Base-by-base conservation (phyloP, 2,113 vertebrate genomes). In the Crocuta crocuta region DNA sequence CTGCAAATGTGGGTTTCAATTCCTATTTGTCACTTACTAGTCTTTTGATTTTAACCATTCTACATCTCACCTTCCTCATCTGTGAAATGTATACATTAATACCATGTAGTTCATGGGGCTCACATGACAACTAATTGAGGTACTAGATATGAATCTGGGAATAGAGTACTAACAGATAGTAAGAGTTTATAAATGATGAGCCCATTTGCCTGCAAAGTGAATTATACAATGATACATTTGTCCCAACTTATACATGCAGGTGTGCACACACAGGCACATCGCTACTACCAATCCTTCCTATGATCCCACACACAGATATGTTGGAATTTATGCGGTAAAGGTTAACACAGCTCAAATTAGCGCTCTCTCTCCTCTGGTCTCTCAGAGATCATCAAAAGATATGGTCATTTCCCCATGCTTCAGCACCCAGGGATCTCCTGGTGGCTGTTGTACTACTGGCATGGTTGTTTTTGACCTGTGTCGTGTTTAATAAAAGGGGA, bases 301-400 rank as follows among this genome's bases (percentile, higher is more conserved):
- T 33, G 70, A n/a, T 73, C 55, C 58, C 10, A 33, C 33, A 76
- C 5, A 8, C 12, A 71, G 35, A 61, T 9, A 63, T 89, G 19
- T 28, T 92, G 66, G 48, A 63, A 73, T 90, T 96, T 87, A 80
- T 92, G 15, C 39, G 85, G 82, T 55, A 71, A 74, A 61, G 24
- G 71, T 58, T 88, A 87, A 28, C 11, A 8, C 6, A 83, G 15
- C 23, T 83, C 26, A 19, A 6, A 92, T 80, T 33, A 83, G 31
- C 13, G 16, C 45, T 12, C 68, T 12, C 68, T 74, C 0, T 43
- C 48, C 6, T 4, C 11, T 28, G 21, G n/a, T 55, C 7, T 81
- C 28, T 70, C 39, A 43, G 45, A 35, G 24, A 93, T 66, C 10
- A 70, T 39, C 65, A 10, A 68, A 81, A 68, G 10, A 82, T 2